Percentiles rank a stretch among this genome's conserved stretches.
Conservation (phyloP, 2,797 vertebrate species). For the Trachops cirrhosus region DNA sequence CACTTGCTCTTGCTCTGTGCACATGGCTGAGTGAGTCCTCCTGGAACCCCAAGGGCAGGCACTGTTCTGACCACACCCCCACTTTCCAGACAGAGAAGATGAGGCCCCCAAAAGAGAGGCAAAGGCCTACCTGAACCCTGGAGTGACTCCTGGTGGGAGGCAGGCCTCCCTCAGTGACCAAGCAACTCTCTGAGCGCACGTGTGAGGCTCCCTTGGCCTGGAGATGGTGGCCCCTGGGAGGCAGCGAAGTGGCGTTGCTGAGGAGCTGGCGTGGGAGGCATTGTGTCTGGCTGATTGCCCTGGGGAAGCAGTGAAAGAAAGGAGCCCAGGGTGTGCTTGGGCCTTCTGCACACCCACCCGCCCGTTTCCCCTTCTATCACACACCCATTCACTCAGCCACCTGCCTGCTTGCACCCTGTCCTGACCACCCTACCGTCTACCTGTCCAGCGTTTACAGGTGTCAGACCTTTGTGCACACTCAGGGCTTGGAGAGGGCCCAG, state of each 20-base stretch:
- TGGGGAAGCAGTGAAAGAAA: background rate
- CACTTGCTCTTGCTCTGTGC: background rate
- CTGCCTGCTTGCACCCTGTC: background rate
- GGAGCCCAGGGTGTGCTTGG: background rate
- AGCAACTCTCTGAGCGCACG: background rate
- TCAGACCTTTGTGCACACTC: background rate
- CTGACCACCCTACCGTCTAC: rapidly evolving
- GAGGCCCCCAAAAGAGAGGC: background rate
- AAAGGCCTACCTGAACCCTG: background rate
- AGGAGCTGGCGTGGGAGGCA: background rate
- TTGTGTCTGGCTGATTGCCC: background rate
- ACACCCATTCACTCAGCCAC: rapidly evolving
- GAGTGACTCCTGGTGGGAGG: background rate
- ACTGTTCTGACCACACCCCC: background rate
- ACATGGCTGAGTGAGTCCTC: background rate
- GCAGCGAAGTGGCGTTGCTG: background rate
- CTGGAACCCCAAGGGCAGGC: rapidly evolving
- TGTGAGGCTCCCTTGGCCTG: background rate
- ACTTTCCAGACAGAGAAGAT: background rate
- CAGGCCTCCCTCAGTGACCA: background rate
- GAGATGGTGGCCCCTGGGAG: background rate
- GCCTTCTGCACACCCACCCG: background rate
- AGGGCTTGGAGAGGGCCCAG: background rate
- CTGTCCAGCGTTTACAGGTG: background rate
- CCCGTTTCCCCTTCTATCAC: background rate